Evolutionary conservation across 2,113 vertebrate species (phyloP).

Genomic region (Orthonyx spaldingii): DNA sequence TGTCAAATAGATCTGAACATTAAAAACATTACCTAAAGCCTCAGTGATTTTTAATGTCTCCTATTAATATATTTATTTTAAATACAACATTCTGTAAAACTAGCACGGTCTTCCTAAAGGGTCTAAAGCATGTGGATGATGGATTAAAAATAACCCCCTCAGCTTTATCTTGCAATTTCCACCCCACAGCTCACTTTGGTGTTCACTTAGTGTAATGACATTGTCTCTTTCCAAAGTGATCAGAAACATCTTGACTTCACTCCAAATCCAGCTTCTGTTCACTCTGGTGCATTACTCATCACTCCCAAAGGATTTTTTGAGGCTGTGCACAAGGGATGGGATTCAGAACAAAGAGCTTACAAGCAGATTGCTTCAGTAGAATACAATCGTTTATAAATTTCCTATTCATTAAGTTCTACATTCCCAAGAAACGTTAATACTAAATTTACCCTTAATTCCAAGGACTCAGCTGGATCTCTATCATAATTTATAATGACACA

Average conservation of each 20-base stretch:
- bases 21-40: conserved; percentile 55
- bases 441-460: conserved; percentile 36
- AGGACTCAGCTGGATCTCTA: conserved; percentile 19
- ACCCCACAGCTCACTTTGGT: neutral
- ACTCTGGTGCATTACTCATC: conserved; percentile 23
- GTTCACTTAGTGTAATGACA: neutral
- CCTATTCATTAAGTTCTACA: conserved; percentile 56
- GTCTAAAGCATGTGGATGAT: neutral
- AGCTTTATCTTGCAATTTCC: neutral
- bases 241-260: conserved; percentile 22
- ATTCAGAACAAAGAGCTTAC: conserved; percentile 38
- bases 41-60: conserved; percentile 20
- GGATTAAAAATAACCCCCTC: neutral
- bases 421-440: conserved; percentile 46
- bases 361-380: conserved; percentile 34
- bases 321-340: conserved; percentile 14
- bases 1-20: conserved; percentile 40
- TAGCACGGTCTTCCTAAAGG: neutral
- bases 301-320: conserved; percentile 12
- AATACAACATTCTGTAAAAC: neutral
- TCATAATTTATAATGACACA: neutral
- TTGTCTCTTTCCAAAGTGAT: conserved; percentile 40
- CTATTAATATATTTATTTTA: conserved; percentile 36
- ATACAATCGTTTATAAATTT: conserved; percentile 57
- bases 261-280: conserved; percentile 21